Conservation (phyloP, 2,113 vertebrate species). For the Colaptes auratus region DNA sequence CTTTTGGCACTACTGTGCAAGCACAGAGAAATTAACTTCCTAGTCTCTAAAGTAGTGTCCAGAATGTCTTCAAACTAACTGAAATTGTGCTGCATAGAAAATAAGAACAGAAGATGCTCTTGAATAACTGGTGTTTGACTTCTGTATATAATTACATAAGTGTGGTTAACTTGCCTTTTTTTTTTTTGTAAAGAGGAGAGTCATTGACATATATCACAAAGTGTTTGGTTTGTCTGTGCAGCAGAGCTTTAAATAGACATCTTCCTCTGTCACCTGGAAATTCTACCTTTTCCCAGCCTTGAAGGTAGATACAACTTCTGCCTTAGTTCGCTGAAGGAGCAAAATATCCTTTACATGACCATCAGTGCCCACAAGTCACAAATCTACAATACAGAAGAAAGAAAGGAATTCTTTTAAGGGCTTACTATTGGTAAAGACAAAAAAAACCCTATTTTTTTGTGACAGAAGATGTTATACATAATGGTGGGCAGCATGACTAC, state of each 20-base stretch:
- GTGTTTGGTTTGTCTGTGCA: background rate
- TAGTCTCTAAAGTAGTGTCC: background rate
- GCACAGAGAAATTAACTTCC: background rate
- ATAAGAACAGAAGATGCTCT: background rate
- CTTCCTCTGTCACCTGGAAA: background rate
- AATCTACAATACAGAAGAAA: background rate
- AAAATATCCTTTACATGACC: background rate
- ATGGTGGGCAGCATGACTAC: background rate
- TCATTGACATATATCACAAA: background rate
- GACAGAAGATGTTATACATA: slow-evolving; percentile 83
- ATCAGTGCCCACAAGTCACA: background rate
- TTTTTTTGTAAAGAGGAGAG: background rate
- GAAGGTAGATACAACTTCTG: background rate
- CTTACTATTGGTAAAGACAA: slow-evolving; percentile 81
- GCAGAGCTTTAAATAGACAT: background rate
- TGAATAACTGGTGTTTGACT: background rate
- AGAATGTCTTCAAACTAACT: background rate
- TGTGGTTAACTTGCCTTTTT: background rate
- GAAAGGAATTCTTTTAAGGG: slow-evolving; percentile 27
- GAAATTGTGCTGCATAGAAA: background rate
- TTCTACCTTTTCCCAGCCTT: background rate
- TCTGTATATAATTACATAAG: background rate
- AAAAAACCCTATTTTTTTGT: slow-evolving; percentile 56
- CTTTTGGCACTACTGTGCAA: background rate
- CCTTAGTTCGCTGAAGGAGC: background rate